Evolutionary conservation across 2,797 vertebrate genomes (phyloP).

Genomic region (Micropoecilia bifurca): DNA sequence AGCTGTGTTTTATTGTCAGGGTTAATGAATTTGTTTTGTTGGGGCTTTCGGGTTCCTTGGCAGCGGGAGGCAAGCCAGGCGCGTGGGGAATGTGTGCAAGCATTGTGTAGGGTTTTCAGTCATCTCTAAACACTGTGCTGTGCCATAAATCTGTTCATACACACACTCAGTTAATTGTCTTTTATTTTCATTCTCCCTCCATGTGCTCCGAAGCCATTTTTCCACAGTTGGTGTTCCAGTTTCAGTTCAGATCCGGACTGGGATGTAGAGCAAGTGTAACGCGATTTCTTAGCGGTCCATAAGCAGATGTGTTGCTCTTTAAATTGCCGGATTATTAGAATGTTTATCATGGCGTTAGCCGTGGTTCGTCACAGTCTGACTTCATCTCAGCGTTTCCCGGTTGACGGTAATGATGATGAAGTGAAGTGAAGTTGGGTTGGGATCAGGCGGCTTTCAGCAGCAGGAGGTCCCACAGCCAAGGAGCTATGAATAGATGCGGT

Average conservation of each 20-base stretch:
- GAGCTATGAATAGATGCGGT: slow-evolving; percentile 69
- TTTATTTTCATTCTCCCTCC: slow-evolving; percentile 16
- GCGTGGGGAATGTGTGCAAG: slow-evolving; percentile 60
- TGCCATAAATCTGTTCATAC: slow-evolving; percentile 28
- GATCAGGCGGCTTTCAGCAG: slow-evolving; percentile 64
- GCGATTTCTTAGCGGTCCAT: slow-evolving; percentile 15
- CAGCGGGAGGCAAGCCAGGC: slow-evolving; percentile 67
- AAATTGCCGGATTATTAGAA: slow-evolving; percentile 52
- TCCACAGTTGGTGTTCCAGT: slow-evolving; percentile 18
- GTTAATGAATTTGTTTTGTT: slow-evolving; percentile 82
- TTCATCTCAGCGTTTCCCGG: slow-evolving; percentile 45
- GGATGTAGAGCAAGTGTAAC: slow-evolving; percentile 27
- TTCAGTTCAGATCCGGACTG: slow-evolving; percentile 25
- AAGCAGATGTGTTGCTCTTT: slow-evolving; percentile 46
- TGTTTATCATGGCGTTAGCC: slow-evolving; percentile 59
- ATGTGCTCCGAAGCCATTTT: slow-evolving; percentile 13
- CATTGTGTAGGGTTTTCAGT: slow-evolving; percentile 54
- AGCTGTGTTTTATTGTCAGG: slow-evolving; percentile 81
- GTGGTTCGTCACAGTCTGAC: slow-evolving; percentile 45
- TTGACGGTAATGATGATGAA: slow-evolving; percentile 66
- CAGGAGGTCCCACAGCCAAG: slow-evolving; percentile 50
- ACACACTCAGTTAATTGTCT: slow-evolving; percentile 21
- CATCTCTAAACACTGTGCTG: slow-evolving; percentile 42
- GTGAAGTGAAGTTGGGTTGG: slow-evolving; percentile 45
- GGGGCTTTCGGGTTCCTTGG: slow-evolving; percentile 76